Base-by-base conservation (phyloP, 1,140 invertebrate genomes). In the Apis mellifera region DNA sequence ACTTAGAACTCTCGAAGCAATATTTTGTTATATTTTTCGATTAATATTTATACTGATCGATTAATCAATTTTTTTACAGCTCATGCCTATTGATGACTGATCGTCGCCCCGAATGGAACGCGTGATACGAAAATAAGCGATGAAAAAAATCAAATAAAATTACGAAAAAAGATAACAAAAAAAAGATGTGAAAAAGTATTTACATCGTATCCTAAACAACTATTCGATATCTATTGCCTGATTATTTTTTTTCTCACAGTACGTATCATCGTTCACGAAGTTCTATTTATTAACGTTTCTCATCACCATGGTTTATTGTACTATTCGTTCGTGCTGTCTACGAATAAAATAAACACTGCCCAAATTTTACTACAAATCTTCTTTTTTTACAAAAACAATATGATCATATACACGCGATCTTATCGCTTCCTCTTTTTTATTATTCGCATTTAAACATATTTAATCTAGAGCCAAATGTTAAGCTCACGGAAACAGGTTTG, bases 11-110 rank as follows among this genome's bases (percentile, higher is more conserved):
- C 81, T 78, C 66, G 57, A 78, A 78, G 64, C 73, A 32, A 42
- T 7, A 2, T 8, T 9, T 50, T 48, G 8, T 48, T 26, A 15
- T n/a, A 23, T 9, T 48, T 60, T 23, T 21, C 52, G 23, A 68
- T 17, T 21, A 17, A 64, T 75, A 55, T 59, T 71, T 50, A n/a
- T 66, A 7, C n/a, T 81, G 69, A 86, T 78, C 78, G 55, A 68
- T 23, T 13, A 0, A 48, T 72, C 57, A 59, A 70, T 90, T 60
- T 89, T 85, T 90, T 94, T 91, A 23, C 92, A 94, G 93, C 93
- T 90, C 90, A 91, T 85, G 91, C 82, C 87, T 86, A 91, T 89
- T 93, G 93, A 92, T 89, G 90, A 92, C 87, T 89, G 77, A 42
- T 42, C 84, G 84, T 88, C 91, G 86, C 73, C 89, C 90, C 86